Evolutionary conservation across 1,140 invertebrate genomes (phyloP).

Genomic region (Neuroterus valhalla): DNA sequence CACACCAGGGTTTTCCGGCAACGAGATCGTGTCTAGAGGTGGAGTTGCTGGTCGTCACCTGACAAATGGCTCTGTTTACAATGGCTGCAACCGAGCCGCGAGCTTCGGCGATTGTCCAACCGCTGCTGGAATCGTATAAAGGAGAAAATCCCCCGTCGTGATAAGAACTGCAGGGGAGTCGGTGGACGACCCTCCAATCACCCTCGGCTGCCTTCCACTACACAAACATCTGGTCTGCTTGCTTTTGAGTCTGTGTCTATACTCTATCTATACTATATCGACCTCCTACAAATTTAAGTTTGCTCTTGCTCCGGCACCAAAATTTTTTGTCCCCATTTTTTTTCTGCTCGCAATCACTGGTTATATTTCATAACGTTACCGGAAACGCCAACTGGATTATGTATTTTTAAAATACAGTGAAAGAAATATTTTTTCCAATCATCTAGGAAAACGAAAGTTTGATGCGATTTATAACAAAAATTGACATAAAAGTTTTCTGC

Average conservation of each 20-base stretch:
- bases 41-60: slow-evolving; percentile 40
- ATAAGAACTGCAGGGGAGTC: slow-evolving; percentile 40
- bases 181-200: slow-evolving; percentile 6
- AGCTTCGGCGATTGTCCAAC: slow-evolving; percentile 38
- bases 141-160: slow-evolving; percentile 45
- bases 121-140: slow-evolving; percentile 48
- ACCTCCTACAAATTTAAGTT: not conserved
- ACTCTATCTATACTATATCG: not conserved
- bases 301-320: no score
- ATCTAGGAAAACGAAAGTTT: no score
- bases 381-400: no score
- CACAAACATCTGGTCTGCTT: not conserved
- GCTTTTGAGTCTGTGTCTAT: not conserved
- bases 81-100: slow-evolving; percentile 47
- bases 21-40: slow-evolving; percentile 26
- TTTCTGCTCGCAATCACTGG: no score
- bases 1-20: slow-evolving; percentile 12
- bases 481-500: no score
- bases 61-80: slow-evolving; percentile 65
- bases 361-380: no score
- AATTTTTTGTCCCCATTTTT: no score
- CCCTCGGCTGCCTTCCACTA: not conserved
- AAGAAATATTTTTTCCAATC: no score
- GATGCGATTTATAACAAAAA: no score
- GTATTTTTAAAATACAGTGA: no score